A percentile compares a stretch with the other conserved stretches of the same genome.
Conservation (phyloP, 1,140 invertebrate genomes). For the Zelostemma sp. region DNA sequence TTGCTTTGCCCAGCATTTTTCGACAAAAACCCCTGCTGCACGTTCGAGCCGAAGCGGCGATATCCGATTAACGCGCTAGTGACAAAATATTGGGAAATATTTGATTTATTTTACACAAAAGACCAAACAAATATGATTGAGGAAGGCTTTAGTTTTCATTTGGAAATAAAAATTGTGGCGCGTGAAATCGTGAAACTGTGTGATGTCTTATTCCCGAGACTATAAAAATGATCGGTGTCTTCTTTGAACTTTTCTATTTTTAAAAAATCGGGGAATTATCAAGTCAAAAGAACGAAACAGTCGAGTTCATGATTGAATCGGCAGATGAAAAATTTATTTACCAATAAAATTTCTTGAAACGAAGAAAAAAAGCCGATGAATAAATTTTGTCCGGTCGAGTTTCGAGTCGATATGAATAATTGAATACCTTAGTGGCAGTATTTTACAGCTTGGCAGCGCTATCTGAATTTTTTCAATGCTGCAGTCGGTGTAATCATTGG, state of each 20-base stretch:
- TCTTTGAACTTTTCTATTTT: background rate
- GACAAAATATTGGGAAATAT: slow-evolving; percentile 11
- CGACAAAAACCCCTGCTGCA: slow-evolving; percentile 1
- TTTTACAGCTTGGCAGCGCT: background rate
- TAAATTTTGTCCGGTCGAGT: slow-evolving; percentile 1
- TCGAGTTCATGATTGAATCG: background rate
- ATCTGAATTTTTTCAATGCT: background rate
- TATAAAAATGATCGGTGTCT: background rate
- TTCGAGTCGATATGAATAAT: slow-evolving; percentile 4
- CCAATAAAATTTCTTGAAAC: background rate
- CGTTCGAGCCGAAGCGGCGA: background rate
- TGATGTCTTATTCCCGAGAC: background rate
- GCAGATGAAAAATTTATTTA: background rate
- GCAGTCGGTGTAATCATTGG: background rate
- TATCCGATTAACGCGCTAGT: background rate
- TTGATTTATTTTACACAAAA: background rate
- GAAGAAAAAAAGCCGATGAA: slow-evolving; percentile 3
- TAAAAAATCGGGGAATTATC: background rate
- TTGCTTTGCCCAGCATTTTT: slow-evolving; percentile 3
- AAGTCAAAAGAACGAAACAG: background rate
- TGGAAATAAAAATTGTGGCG: background rate
- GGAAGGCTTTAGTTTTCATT: background rate
- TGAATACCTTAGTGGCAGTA: slow-evolving; percentile 1
- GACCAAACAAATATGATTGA: background rate
- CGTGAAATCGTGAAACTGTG: background rate